These are phyloP conservation scores for Akabosia matsudoensis DNA, from an alignment of 1,140 invertebrate genomes.

Conservation along the genomic window DNA sequence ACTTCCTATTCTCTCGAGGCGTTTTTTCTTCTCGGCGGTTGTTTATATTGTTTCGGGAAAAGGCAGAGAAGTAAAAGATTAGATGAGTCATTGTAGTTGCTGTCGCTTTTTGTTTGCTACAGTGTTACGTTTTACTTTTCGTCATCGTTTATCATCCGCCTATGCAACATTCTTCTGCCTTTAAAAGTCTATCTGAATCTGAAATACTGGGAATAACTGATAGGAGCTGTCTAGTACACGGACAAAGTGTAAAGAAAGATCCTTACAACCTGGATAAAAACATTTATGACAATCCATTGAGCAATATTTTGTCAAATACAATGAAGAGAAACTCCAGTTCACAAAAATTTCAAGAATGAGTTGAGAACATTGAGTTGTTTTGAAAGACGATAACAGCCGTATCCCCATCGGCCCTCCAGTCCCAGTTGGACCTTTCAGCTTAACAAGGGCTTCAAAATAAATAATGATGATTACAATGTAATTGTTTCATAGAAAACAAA, in stretches of 20 bases:
- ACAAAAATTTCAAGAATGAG: too few relatives aligned
- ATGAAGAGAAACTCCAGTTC: too few relatives aligned
- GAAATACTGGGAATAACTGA: too few relatives aligned
- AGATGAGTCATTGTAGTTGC: conserved; percentile 2
- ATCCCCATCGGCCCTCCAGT: neutral
- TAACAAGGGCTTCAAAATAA: conserved; percentile 17
- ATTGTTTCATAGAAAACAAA: neutral
- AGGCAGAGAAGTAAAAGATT: neutral
- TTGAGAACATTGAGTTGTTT: neutral
- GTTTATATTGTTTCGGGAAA: neutral
- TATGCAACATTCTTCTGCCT: too few relatives aligned
- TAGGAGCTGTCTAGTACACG: too few relatives aligned
- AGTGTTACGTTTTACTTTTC: neutral
- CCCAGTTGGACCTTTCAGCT: conserved; percentile 7
- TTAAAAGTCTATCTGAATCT: too few relatives aligned
- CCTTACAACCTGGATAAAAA: too few relatives aligned
- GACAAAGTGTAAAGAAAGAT: too few relatives aligned
- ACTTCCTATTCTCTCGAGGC: neutral
- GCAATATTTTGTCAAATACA: too few relatives aligned
- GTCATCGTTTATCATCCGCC: neutral
- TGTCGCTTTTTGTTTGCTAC: too few relatives aligned
- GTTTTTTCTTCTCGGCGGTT: neutral
- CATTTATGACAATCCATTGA: too few relatives aligned
- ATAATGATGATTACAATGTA: neutral
- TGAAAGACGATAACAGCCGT: too few relatives aligned